Conservation (phyloP, 2,888 invertebrate genomes). For the Anorthoa munda region DNA sequence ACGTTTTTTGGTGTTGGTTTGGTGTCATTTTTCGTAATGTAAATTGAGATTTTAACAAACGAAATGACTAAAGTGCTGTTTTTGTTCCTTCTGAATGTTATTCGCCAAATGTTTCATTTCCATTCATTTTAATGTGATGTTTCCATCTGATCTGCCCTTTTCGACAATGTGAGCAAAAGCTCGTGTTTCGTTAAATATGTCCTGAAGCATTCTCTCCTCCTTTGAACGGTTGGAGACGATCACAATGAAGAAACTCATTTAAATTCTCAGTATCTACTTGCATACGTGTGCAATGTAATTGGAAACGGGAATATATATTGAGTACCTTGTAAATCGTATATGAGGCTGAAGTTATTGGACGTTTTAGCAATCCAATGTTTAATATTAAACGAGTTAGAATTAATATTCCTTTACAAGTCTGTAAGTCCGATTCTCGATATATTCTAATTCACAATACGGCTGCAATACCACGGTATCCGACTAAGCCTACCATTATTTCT, state of each 20-base stretch:
- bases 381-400: conserved; percentile 15
- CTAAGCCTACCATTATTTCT: conserved; percentile 43
- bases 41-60: conserved; percentile 45
- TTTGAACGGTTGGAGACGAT: conserved; percentile 35
- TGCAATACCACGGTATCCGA: conserved; percentile 12
- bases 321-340: conserved; percentile 12
- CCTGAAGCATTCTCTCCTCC: conserved; percentile 25
- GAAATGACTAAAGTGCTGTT: conserved; percentile 23
- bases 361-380: conserved; percentile 1
- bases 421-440: conserved; percentile 14
- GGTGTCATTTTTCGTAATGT: conserved; percentile 47
- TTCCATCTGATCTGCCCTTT: conserved; percentile 18
- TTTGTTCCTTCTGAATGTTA: conserved; percentile 2
- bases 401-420: conserved; percentile 20
- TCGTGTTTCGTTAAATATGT: conserved; percentile 21
- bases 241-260: conserved; percentile 48
- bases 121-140: conserved; percentile 3
- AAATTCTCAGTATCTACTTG: conserved; percentile 39
- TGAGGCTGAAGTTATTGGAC: conserved; percentile 4
- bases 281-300: conserved; percentile 49
- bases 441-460: conserved; percentile 22
- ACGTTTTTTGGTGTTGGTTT: conserved; percentile 51
- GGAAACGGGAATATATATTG: conserved; percentile 44
- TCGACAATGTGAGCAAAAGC: conserved; percentile 6
- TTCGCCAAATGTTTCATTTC: conserved; percentile 9